Evolutionary conservation across 2,888 invertebrate genomes (phyloP), one percentile per base, ranked within the genome.

Genomic region (Pterostichus niger): DNA sequence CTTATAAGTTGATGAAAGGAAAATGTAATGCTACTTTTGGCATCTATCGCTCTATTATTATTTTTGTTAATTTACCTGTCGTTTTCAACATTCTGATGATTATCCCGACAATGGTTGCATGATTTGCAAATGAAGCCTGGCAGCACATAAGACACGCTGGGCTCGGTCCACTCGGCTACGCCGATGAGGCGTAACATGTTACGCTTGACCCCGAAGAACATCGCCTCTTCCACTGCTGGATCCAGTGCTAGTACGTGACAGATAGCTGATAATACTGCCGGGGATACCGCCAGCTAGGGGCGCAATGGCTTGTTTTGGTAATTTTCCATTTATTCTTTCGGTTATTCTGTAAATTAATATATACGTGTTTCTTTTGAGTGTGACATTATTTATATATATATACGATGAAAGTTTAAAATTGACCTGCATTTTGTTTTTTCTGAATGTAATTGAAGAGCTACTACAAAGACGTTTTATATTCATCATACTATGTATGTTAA

Each of bases 31-130:
- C 1, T 24, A 24, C 2, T 24, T 24, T 24, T 24, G 24, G n/a
- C n/a, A n/a, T n/a, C n/a, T n/a, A n/a, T n/a, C n/a, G n/a, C n/a
- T n/a, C n/a, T n/a, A n/a, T n/a, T n/a, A n/a, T 3, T 24, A 64
- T 31, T 93, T 92, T 90, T 92, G 90, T 87, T 94, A 92, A 83
- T 93, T 93, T 90, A 98, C 98, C 87, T 96, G 94, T 88, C 98
- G n/a, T n/a, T n/a, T n/a, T n/a, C 97, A 33, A 99, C n/a, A n/a
- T n/a, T n/a, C n/a, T n/a, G 93, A 92, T 99, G 98, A 84, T 99
- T 93, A 91, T 99, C 98, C 56, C 98, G 92, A 88, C 98, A 98
- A 88, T 98, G 97, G 91, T 98, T 98, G 90, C 99, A 99, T 40
- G 95, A 94, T 89, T 95, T 95, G 90, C 99, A 99, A 87, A 98